Base-by-base conservation (phyloP, 1,140 invertebrate genomes). In the Augochlora pura region DNA sequence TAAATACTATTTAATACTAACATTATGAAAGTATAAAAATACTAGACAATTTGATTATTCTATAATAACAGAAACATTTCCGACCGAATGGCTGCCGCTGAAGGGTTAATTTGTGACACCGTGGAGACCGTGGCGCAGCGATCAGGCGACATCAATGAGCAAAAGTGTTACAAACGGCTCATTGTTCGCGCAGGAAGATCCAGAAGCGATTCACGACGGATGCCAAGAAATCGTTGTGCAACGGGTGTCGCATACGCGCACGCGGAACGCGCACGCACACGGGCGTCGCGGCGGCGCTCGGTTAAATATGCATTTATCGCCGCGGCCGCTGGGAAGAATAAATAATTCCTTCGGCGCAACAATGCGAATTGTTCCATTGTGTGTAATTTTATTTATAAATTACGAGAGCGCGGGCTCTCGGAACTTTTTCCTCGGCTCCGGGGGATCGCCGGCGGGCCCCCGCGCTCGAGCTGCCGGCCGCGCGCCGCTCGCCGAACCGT, bases 291-390 rank as follows among this genome's bases (percentile, higher is more conserved):
- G 16, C 16, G 46, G 38, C 46, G n/a, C 49, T 52, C 49, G 18
- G 52, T 76, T 76, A 76, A 76, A 76, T 76, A 76, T 76, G 54
- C 65, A 76, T 76, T 76, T 68, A 77, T 62, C 66, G 54, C 65
- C 6, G 42, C n/a, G 23, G 39, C 52, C 66, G 39, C 21, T 77
- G 74, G 74, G 66, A 77, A 77, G 66, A 77, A 77, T 77, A 77
- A 77, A 70, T 77, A 77, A 77, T 69, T 69, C 25, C 74, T 69
- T 77, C 25, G 74, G 38, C 32, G 54, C 65, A 62, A 70, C 66
- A 77, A 77, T 77, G 49, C 74, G 74, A 70, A 77, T 77, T 77
- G 74, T 77, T 77, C 74, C 66, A 77, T 77, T 77, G 74, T 77
- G 66, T 49, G 57, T 60, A 60, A 69, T 77, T 77, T 70, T 52